A percentile compares a stretch with the other conserved stretches of the same genome.
Conservation (phyloP, 2,888 invertebrate species). For the Scaptomyza flava region DNA sequence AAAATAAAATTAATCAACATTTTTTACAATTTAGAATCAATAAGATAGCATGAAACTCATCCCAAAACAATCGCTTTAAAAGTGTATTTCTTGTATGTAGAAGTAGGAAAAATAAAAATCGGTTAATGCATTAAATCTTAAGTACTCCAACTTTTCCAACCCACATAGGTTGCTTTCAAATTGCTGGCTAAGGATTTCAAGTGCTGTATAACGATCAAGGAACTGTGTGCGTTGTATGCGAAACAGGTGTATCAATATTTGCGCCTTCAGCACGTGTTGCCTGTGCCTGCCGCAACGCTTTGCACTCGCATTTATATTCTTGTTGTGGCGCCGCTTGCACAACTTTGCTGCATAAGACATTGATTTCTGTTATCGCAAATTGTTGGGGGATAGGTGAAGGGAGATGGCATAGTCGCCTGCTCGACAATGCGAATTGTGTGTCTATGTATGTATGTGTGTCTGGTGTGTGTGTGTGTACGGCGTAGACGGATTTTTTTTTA, state of each 20-base stretch:
- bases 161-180: conserved; percentile 1
- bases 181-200: conserved; percentile 12
- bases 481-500: conserved; percentile 58
- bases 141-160: background rate
- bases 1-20: no score
- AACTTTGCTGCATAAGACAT: conserved; percentile 53
- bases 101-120: background rate
- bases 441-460: background rate
- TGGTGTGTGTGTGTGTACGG: conserved; percentile 18
- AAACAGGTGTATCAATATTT: conserved; percentile 53
- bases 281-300: conserved; percentile 17
- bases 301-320: conserved; percentile 46
- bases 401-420: background rate
- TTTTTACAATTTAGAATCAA: no score
- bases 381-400: background rate
- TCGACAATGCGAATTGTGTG: conserved; percentile 16
- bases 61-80: no score
- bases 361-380: conserved; percentile 66
- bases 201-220: conserved; percentile 1
- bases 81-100: no score
- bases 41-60: no score
- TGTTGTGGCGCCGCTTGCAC: conserved; percentile 26
- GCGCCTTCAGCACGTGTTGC: conserved; percentile 26
- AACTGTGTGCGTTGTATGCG: conserved; percentile 18
- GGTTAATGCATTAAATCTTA: background rate